Evolutionary conservation across 2,113 vertebrate species (phyloP).

Genomic region (Puntigrus tetrazona): DNA sequence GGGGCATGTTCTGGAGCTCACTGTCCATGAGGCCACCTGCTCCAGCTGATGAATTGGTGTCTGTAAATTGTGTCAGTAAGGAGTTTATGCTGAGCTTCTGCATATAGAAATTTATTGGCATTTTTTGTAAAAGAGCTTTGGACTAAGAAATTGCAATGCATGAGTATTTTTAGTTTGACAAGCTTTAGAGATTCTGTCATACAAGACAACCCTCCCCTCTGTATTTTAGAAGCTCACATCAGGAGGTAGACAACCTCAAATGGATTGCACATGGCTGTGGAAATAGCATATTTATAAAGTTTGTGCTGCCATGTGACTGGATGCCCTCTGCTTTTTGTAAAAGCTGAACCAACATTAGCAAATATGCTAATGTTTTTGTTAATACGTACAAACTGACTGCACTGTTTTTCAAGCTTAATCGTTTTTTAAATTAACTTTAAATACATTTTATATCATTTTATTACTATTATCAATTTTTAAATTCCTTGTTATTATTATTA

Average conservation of each 20-base stretch:
- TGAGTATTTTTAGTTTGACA: conserved; percentile 16
- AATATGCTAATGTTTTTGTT: neutral
- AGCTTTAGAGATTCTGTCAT: conserved; percentile 13
- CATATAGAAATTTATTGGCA: neutral
- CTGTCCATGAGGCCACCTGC: conserved; percentile 64
- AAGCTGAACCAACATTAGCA: neutral
- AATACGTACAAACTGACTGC: too few species aligned
- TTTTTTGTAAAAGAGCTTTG: conserved; percentile 6
- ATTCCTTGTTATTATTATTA: too few species aligned
- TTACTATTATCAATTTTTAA: too few species aligned
- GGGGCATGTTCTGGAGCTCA: conserved; percentile 57
- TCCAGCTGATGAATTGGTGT: conserved; percentile 57
- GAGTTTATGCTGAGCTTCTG: neutral
- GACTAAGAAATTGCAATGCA: neutral
- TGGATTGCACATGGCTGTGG: conserved; percentile 7
- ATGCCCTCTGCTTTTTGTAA: neutral
- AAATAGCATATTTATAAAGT: neutral
- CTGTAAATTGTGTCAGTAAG: conserved; percentile 61
- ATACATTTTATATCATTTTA: too few species aligned
- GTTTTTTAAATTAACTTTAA: too few species aligned
- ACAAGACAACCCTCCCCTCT: neutral
- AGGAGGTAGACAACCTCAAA: conserved; percentile 13
- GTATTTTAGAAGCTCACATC: conserved; percentile 25
- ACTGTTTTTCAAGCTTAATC: too few species aligned
- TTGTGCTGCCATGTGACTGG: conserved; percentile 1